Conservation (phyloP, 1,140 invertebrate species). For the Drosophila melanogaster region Release_6_plus_ISO1_MT NT_033777.3:27611501-27612000, state of each 20-base stretch:
- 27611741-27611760: constrained; percentile 12
- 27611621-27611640: neutral
- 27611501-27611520: neutral
- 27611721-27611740: neutral
- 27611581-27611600: neutral
- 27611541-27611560: neutral
- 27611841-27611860: constrained; percentile 41
- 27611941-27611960: constrained; percentile 27
- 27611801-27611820: constrained; percentile 1
- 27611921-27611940: constrained; percentile 33
- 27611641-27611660: too few relatives aligned
- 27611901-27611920: constrained; percentile 49
- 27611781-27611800: constrained; percentile 18
- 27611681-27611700: too few relatives aligned
- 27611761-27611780: constrained; percentile 20
- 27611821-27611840: constrained; percentile 28
- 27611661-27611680: too few relatives aligned
- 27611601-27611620: neutral
- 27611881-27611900: constrained; percentile 49
- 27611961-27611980: constrained; percentile 56
- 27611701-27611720: constrained; percentile 22
- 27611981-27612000: constrained; percentile 76
- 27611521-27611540: neutral
- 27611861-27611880: constrained; percentile 20
- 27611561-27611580: neutral